Conservation (phyloP, 2,888 invertebrate species). For the Julus scandinavius region DNA sequence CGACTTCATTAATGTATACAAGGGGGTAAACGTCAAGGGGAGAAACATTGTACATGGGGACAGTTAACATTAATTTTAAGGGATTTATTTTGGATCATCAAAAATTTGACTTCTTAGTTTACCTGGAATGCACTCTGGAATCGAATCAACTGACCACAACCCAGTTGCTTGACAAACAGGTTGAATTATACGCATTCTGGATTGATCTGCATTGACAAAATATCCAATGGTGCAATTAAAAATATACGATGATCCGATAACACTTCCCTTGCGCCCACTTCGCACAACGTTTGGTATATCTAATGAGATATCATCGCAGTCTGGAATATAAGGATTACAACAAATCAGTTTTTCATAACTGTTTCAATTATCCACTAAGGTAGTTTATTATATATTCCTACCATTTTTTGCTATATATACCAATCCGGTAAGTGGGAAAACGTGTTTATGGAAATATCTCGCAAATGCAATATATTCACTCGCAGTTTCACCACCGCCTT, state of each 20-base stretch:
- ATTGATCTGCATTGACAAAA: neutral
- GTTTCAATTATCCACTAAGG: too few species aligned
- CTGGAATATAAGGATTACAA: neutral
- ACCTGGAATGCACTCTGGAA: neutral
- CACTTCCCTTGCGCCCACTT: neutral
- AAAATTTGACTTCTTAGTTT: too few species aligned
- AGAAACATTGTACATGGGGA: too few species aligned
- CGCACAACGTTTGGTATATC: neutral
- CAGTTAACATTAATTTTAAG: too few species aligned
- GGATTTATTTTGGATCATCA: too few species aligned
- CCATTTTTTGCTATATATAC: neutral
- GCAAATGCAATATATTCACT: neutral
- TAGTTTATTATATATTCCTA: neutral
- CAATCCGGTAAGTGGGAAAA: neutral
- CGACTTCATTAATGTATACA: too few species aligned
- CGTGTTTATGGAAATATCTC: neutral
- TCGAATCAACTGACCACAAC: neutral
- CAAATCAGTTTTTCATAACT: too few species aligned
- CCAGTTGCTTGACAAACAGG: neutral
- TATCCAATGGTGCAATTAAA: neutral
- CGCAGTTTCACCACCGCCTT: neutral
- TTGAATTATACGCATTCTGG: neutral
- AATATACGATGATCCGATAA: neutral
- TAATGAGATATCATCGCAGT: neutral
- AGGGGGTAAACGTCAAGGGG: too few species aligned